Evolutionary conservation across 2,113 vertebrate genomes (phyloP).

Genomic region (Tetrax tetrax): DNA sequence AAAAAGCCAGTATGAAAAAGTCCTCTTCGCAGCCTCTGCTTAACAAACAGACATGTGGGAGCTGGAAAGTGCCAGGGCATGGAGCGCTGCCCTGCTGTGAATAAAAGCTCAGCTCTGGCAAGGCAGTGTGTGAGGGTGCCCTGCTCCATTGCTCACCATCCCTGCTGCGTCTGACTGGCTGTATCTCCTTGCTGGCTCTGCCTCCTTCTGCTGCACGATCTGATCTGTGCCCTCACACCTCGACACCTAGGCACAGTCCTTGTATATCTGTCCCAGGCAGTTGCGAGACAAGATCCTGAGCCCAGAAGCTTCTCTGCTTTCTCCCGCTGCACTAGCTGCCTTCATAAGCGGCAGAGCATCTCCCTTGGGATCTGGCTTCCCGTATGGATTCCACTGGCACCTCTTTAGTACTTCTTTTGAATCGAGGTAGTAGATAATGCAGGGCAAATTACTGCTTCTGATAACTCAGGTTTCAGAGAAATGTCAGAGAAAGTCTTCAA

Average conservation of each 20-base stretch:
- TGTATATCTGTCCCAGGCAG: background rate
- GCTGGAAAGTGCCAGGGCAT: background rate
- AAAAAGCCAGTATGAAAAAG: background rate
- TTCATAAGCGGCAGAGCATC: background rate
- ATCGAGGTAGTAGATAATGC: background rate
- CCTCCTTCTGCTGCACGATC: background rate
- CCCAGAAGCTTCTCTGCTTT: background rate
- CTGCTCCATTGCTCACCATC: background rate
- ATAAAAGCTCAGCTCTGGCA: background rate
- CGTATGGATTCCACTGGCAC: background rate
- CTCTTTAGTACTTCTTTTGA: background rate
- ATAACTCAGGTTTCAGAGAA: slow-evolving; percentile 34
- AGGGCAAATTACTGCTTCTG: slow-evolving; percentile 34
- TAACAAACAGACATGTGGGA: background rate
- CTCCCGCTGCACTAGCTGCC: background rate
- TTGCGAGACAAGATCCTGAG: background rate
- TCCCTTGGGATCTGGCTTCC: background rate
- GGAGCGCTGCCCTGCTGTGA: background rate
- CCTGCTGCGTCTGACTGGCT: fast-evolving
- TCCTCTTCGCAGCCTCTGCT: background rate
- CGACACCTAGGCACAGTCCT: background rate
- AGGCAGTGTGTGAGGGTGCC: fast-evolving
- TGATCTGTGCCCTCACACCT: background rate
- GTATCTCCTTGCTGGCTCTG: background rate
- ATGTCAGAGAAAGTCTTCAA: slow-evolving; percentile 43